Evolutionary conservation across 1,140 invertebrate species (phyloP), one percentile per base, ranked within the genome.

Genomic region (Sogatella furcifera): DNA sequence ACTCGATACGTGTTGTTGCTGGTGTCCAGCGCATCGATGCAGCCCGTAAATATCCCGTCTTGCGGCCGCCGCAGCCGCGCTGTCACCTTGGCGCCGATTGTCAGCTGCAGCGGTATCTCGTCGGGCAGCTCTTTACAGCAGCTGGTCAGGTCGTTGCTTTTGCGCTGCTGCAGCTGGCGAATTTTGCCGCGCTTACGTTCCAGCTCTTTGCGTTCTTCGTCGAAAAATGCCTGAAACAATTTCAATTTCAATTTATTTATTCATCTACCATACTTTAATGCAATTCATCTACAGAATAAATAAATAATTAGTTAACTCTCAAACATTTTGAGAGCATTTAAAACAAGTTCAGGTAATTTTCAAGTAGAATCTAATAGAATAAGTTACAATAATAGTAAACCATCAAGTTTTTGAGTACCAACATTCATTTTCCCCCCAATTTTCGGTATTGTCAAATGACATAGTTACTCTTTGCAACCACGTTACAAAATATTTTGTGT

Each of bases 1-100:
- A 99, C 92, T 68, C 97, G 81, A 71, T 99, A 99, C n/a, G 92
- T 94, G 70, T 95, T 95, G 70, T 95, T 94, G 5, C 92, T 88
- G 1, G 94, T 95, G 71, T 98, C 94, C n/a, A 98, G 88, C 41
- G 95, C 97, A 76, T 98, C 95, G 63, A 99, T 93, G 43, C 85
- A 90, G 8, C 96, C 97, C 57, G 90, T 95, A 70, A 97, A 98
- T 24, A 99, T 78, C 14, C 97, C 96, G 80, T 98, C 95, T 76
- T 49, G 46, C 14, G 46, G 46, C 15, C 17, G 6, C 5, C 46
- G 46, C 14, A 49, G 21, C 21, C 46, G 10, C 14, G 46, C 46
- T 11, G 46, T 88, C 0, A 98, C 95, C 81, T 97, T 97, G 41
- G 93, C 97, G 19, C 97, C 97, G 68, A 99, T 90, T 14, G 97